These are phyloP conservation scores for Carettochelys insculpta DNA, from an alignment of 2,113 vertebrate species.

Conservation along the genomic window DNA sequence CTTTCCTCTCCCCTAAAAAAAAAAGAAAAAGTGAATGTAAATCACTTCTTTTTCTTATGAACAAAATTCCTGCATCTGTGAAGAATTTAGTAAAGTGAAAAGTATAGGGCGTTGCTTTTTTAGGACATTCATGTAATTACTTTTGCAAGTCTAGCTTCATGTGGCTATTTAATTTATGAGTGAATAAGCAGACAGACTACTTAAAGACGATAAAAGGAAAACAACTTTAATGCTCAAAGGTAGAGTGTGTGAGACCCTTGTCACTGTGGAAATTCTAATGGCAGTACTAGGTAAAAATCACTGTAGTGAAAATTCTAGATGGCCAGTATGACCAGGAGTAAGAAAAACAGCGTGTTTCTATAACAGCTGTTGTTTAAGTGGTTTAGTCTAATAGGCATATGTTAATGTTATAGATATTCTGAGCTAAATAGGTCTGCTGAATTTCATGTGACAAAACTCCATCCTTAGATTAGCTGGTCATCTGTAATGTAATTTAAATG, in stretches of 20 bases:
- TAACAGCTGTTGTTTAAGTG: background rate
- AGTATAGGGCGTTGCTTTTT: no score
- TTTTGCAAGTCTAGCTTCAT: background rate
- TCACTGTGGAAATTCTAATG: fast-evolving
- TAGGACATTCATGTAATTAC: no score
- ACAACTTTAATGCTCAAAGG: background rate
- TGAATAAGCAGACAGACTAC: background rate
- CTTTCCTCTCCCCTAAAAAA: background rate
- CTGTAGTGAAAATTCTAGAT: background rate
- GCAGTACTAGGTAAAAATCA: background rate
- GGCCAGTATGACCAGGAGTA: background rate
- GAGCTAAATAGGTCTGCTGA: background rate
- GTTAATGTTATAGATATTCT: background rate
- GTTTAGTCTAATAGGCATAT: background rate
- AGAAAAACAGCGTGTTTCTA: background rate
- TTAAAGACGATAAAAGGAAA: background rate
- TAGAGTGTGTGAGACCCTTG: background rate
- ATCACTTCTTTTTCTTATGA: background rate
- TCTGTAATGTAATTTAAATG: background rate
- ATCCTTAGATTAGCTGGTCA: background rate
- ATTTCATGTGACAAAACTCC: background rate
- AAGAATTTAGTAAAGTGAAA: background rate
- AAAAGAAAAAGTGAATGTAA: background rate
- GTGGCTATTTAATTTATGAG: background rate
- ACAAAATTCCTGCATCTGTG: background rate